Base-by-base conservation (phyloP, 2,113 vertebrate species). In the Scophthalmus maximus region DNA sequence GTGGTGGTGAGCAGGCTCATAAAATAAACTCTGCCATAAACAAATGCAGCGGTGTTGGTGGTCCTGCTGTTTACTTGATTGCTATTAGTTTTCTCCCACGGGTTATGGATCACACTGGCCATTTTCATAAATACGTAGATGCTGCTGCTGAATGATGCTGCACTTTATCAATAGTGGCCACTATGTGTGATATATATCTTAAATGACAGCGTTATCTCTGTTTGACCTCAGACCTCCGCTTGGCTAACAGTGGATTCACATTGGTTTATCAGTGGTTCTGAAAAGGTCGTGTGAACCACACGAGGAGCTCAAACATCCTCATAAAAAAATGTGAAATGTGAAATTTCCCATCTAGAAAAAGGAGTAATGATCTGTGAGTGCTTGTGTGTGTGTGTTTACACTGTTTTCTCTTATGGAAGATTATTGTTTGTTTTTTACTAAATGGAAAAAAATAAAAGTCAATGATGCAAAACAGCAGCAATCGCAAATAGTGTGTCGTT, bases 21-120 rank as follows among this genome's bases (percentile, higher is more conserved):
- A 71, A 76, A 61, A 77, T 87, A 86, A 87, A 88, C 78, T 88
- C 58, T 66, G 63, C 44, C 44, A 79, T 49, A 74, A 83, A 87
- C 69, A 79, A 69, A 75, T 76, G 56, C 36, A 68, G 63, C 52
- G 40, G 15, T 73, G 76, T 81, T 86, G 82, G 87, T 90, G 91
- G 90, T 90, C 85, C 51, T 17, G n/a, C 52, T 84, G 75, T 89
- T 84, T 87, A 80, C 66, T 74, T 64, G 14, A 46, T 8, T 68
- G 34, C 53, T 49, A 62, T 44, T 66, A 23, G 52, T 50, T 79
- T 73, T 71, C 57, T 72, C 53, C 47, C 55, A 57, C 30, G 14
- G 63, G 44, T 70, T 65, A 42, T 18, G 25, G 52, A 84, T 80
- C 67, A n/a, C 63, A 56, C 42, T 29, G 47, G 27, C 53, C 25